These are phyloP conservation scores for Cyprinodon diabolis DNA, from an alignment of 2,797 vertebrate genomes.

Conservation along the genomic window DNA sequence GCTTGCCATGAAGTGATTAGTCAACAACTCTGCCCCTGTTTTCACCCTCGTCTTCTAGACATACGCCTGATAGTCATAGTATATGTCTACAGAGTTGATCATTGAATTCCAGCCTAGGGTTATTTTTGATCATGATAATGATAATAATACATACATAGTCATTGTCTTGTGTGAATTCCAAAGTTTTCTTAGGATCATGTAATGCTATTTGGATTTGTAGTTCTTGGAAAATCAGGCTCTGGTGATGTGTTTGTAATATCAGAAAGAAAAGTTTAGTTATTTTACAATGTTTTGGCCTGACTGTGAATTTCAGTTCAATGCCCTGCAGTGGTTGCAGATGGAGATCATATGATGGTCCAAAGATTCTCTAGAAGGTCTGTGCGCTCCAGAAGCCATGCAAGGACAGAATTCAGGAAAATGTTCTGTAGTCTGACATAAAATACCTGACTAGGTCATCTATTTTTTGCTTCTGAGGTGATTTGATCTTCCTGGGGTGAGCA, in stretches of 20 bases:
- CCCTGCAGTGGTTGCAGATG: slow-evolving; percentile 39
- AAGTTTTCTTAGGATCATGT: neutral
- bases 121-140: no score
- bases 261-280: neutral
- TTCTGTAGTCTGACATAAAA: neutral
- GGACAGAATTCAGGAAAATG: slow-evolving; percentile 19
- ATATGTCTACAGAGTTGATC: no score
- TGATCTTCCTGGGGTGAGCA: neutral
- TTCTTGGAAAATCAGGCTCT: neutral
- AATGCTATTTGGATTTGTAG: neutral
- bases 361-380: slow-evolving; percentile 55
- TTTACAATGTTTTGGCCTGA: slow-evolving; percentile 38
- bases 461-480: slow-evolving; percentile 28
- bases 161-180: neutral
- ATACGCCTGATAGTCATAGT: no score
- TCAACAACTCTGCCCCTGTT: no score
- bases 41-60: no score
- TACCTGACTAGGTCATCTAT: slow-evolving; percentile 11
- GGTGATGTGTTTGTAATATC: neutral
- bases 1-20: no score
- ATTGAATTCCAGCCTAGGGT: no score
- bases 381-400: slow-evolving; percentile 35
- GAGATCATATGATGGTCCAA: slow-evolving; percentile 66
- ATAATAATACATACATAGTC: no score
- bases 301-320: slow-evolving; percentile 22